Percentiles rank a stretch among this genome's conserved stretches.
Conservation (phyloP, 2,888 invertebrate species). For the Cancer borealis region DNA sequence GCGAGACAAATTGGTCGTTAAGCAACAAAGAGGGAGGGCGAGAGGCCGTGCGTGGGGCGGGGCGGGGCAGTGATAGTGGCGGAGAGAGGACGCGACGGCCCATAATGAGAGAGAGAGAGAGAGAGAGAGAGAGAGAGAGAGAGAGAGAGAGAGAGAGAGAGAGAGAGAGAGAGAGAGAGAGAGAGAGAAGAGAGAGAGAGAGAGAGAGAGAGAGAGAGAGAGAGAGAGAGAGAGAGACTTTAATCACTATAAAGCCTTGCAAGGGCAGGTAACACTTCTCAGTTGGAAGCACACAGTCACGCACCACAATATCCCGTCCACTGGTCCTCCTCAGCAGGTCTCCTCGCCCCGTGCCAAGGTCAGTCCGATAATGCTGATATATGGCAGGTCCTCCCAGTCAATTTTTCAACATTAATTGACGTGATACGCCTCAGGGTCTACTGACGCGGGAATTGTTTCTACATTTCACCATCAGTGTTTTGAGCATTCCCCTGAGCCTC, state of each 20-base stretch:
- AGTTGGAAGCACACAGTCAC: neutral
- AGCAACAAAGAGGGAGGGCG: constrained; percentile 15
- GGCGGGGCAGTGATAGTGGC: neutral
- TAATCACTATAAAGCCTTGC: neutral
- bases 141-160: constrained; percentile 46
- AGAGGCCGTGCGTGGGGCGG: constrained; percentile 25
- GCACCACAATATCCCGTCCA: neutral
- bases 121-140: constrained; percentile 52
- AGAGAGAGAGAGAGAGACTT: constrained; percentile 4
- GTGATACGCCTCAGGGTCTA: neutral
- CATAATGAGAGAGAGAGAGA: constrained; percentile 41
- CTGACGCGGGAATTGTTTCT: neutral
- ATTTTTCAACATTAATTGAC: constrained; percentile 36
- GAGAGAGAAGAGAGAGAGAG: constrained; percentile 23
- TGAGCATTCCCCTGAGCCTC: neutral
- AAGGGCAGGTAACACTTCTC: neutral
- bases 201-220: constrained; percentile 33
- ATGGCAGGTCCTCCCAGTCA: constrained; percentile 18
- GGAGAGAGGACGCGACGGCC: neutral
- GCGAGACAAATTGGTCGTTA: constrained; percentile 10
- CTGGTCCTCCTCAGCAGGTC: constrained; percentile 2
- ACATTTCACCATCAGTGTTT: neutral
- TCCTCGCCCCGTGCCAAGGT: constrained; percentile 30
- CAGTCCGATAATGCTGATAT: constrained; percentile 22
- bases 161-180: constrained; percentile 35